Evolutionary conservation across 2,113 vertebrate genomes (phyloP), one percentile per base, ranked within the genome.

Genomic region (Nerophis lumbriciformis): DNA sequence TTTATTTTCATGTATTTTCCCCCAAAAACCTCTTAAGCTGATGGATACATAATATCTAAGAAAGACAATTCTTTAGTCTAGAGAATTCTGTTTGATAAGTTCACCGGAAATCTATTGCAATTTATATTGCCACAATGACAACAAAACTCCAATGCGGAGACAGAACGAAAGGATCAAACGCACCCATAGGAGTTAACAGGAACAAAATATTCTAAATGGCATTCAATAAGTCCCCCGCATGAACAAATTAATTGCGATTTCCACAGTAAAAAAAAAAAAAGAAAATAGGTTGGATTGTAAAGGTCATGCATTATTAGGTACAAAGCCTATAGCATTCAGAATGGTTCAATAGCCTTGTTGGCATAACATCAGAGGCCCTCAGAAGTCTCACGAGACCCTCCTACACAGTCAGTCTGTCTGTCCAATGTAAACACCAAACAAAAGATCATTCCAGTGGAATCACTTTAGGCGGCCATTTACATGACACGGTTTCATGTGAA

Each of bases 1-100:
- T 68, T 69, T 52, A 68, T 79, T 74, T 77, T 65, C 9, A 35
- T 61, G 37, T 16, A 64, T 65, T 28, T 59, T 54, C 56, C 10
- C 49, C 28, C 21, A 9, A 39, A 4, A 15, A 55, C 37, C n/a
- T 6, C 37, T 38, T 39, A 39, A 9, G 8, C n/a, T n/a, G 53
- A 38, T 4, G 8, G 15, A 55, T 55, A 16, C 36, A 38, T 36
- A 38, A 15, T 16, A 56, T 16, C 37, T 37, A 39, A 39, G 54
- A 15, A 14, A 42, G 15, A 16, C 37, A 56, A 39, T 44, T 54
- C 6, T 13, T 21, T 44, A 44, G 3, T 44, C 38, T 44, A 5
- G 8, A 44, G n/a, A 57, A 44, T 6, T 12, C 11, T 6, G 19
- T 19, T 21, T 57, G 39, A 37, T 6, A 44, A 44, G 10, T 13